A percentile compares a stretch with the other conserved stretches of the same genome.
phyloP scores from a whole-genome alignment of 2,113 vertebrate species.

The Tenrec ecaudatus region DNA sequence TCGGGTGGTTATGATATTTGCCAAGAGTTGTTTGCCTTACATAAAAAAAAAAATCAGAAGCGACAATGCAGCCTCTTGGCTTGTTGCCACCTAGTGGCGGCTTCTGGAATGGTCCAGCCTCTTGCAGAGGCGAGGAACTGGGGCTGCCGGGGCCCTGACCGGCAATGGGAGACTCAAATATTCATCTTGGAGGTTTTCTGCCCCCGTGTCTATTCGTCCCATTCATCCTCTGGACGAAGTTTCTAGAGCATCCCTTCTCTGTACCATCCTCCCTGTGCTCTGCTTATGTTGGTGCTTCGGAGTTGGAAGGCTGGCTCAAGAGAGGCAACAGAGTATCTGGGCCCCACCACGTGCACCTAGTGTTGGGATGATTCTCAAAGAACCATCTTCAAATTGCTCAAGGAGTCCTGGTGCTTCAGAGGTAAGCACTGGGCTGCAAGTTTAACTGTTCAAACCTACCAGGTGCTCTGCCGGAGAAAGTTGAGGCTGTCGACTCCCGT shows the following conservation, averaged over 20 bases:
- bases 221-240: not conserved
- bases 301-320: not conserved
- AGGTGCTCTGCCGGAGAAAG: no score
- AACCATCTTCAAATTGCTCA: not conserved
- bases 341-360: no score
- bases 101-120: slow-evolving; percentile 68
- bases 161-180: not conserved
- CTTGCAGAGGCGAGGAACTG: not conserved
- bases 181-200: not conserved
- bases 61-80: slow-evolving; percentile 65
- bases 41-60: not conserved
- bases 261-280: not conserved
- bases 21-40: slow-evolving; percentile 52
- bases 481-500: no score
- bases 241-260: not conserved
- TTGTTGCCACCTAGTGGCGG: slow-evolving; percentile 88
- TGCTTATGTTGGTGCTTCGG: not conserved
- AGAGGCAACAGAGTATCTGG: not conserved
- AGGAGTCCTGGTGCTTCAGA: no score
- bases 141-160: not conserved
- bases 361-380: not conserved
- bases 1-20: slow-evolving; percentile 49
- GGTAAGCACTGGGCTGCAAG: no score
- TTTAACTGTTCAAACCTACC: no score
- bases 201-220: not conserved